These are phyloP conservation scores for Arnoldichthys spilopterus DNA, from an alignment of 2,797 vertebrate genomes.

Conservation along the genomic window DNA sequence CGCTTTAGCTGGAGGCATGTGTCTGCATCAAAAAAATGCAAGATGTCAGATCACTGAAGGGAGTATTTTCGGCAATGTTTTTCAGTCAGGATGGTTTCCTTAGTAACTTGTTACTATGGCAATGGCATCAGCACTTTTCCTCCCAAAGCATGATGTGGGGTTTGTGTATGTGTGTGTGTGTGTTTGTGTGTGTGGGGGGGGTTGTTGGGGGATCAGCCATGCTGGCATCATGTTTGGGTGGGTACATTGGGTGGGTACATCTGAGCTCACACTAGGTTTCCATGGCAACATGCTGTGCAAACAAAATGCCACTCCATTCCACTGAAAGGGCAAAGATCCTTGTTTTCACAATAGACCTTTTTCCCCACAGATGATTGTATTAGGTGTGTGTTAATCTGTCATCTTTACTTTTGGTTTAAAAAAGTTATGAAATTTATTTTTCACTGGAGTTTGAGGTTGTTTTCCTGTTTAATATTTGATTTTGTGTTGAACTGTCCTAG, in stretches of 20 bases:
- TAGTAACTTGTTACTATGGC: conserved; percentile 56
- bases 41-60: conserved; percentile 11
- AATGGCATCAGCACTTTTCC: conserved; percentile 46
- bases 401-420: background rate
- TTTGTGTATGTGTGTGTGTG: no score
- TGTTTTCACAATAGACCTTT: background rate
- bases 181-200: no score
- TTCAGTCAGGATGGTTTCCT: conserved; percentile 38
- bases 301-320: conserved; percentile 32
- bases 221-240: conserved; percentile 50
- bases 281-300: conserved; percentile 49
- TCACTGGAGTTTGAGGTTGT: background rate
- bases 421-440: background rate
- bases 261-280: conserved; percentile 43
- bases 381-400: background rate
- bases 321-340: conserved; percentile 5
- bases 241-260: conserved; percentile 19
- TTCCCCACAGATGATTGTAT: background rate
- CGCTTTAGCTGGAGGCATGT: conserved; percentile 3
- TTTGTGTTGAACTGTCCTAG: background rate
- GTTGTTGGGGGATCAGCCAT: background rate
- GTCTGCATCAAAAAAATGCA: conserved; percentile 13
- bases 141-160: conserved; percentile 12
- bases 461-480: background rate
- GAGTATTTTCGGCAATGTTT: conserved; percentile 44